A percentile compares a stretch with the other conserved stretches of the same genome.
Evolutionary conservation across 1,140 invertebrate species (phyloP).

Genomic region (Doryteuthis pealeii): DNA sequence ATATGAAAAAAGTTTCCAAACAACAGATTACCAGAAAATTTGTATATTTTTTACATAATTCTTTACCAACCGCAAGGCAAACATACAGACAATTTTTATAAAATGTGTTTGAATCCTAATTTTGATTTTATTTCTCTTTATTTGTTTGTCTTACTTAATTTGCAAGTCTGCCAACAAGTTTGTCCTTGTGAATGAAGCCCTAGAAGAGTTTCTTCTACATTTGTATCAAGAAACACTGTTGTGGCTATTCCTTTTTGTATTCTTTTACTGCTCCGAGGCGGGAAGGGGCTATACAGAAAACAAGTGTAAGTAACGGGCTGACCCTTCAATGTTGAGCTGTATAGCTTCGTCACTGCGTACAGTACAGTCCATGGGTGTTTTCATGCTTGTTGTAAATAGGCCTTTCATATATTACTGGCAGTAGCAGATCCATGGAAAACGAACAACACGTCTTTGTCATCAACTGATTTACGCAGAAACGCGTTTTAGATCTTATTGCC

Average conservation of each 20-base stretch:
- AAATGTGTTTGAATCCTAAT: background rate
- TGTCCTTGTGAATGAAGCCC: conserved; percentile 1
- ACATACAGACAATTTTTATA: background rate
- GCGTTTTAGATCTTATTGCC: too few species aligned
- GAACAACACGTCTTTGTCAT: background rate
- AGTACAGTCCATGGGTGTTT: conserved; percentile 8
- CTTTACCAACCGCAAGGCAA: background rate
- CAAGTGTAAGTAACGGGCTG: conserved; percentile 7
- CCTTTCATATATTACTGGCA: conserved; percentile 6
- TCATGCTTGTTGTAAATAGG: conserved; percentile 9
- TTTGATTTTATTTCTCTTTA: background rate
- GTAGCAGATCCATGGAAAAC: conserved; percentile 4
- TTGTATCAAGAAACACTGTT: background rate
- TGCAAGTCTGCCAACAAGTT: background rate
- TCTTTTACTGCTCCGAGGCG: conserved; percentile 10
- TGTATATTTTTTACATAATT: conserved; percentile 13
- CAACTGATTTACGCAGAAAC: too few species aligned
- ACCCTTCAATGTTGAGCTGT: background rate
- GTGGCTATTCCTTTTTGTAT: conserved; percentile 13
- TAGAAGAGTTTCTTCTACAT: background rate
- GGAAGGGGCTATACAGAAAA: conserved; percentile 11
- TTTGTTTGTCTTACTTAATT: background rate
- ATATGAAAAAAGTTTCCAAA: too few species aligned
- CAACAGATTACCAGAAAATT: too few species aligned
- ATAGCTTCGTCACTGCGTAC: conserved; percentile 2